These are phyloP conservation scores for Hyles euphorbiae DNA, from an alignment of 1,140 invertebrate species.

Conservation along the genomic window DNA sequence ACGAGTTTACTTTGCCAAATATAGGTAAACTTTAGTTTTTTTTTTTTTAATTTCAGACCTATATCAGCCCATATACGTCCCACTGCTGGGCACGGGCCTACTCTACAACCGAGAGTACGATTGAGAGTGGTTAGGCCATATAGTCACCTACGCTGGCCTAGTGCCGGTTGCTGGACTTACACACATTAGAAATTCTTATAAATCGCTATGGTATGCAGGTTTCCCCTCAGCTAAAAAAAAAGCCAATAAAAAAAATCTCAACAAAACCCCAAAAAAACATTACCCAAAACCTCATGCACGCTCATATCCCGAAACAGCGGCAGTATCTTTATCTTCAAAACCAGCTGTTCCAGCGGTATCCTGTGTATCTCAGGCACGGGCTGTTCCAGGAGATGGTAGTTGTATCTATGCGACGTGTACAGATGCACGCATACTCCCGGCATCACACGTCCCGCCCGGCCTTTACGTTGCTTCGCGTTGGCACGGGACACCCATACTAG, in stretches of 20 bases:
- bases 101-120: too few relatives aligned
- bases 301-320: conserved; percentile 80
- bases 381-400: conserved; percentile 75
- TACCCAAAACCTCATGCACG: conserved; percentile 81
- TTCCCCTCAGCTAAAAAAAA: too few relatives aligned
- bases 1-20: too few relatives aligned
- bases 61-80: too few relatives aligned
- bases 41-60: too few relatives aligned
- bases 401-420: conserved; percentile 84
- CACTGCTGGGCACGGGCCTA: too few relatives aligned
- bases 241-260: not conserved
- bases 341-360: conserved; percentile 89
- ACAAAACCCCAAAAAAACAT: conserved; percentile 15
- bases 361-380: conserved; percentile 90
- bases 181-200: too few relatives aligned
- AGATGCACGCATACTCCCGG: conserved; percentile 89
- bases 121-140: too few relatives aligned
- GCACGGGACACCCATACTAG: conserved; percentile 88
- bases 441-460: conserved; percentile 91
- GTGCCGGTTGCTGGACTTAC: too few relatives aligned
- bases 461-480: conserved; percentile 88
- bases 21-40: too few relatives aligned
- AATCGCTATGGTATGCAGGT: too few relatives aligned
- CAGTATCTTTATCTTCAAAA: conserved; percentile 92
- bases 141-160: too few relatives aligned